Evolutionary conservation across 2,113 vertebrate species (phyloP).

Genomic region (Canis aureus): DNA sequence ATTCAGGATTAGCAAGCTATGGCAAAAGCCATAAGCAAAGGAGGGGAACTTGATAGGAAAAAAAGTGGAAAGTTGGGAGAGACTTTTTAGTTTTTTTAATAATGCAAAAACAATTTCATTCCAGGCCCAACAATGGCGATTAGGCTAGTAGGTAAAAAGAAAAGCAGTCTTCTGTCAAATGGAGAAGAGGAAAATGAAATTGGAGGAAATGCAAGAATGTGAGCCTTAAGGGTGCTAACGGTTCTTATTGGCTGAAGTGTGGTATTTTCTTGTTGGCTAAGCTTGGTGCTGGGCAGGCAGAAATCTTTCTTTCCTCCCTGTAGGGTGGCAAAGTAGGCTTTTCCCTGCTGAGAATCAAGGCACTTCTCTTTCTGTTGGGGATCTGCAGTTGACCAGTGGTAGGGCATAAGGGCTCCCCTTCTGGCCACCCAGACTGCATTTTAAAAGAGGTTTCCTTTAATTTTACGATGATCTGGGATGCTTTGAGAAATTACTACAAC

Average conservation of each 20-base stretch:
- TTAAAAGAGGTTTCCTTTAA: background rate
- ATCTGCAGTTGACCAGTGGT: background rate
- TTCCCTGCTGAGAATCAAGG: background rate
- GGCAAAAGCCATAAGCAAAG: background rate
- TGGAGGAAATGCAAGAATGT: background rate
- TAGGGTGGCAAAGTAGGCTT: background rate
- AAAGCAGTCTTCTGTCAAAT: background rate
- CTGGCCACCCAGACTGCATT: background rate
- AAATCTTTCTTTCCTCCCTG: background rate
- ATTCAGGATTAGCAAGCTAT: background rate
- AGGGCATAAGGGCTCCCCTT: background rate
- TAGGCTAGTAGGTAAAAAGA: background rate
- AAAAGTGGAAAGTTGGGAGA: background rate
- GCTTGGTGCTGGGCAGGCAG: background rate
- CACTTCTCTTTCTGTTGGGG: background rate
- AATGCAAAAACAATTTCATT: background rate
- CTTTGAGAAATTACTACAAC: background rate
- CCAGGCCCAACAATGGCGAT: background rate
- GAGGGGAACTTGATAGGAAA: background rate
- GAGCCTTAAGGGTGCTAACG: background rate
- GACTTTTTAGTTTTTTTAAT: background rate
- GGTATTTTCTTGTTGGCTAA: background rate
- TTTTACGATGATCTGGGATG: background rate
- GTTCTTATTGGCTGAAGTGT: background rate
- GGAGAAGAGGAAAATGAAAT: background rate